phyloP scores from a whole-genome alignment of 2,113 vertebrate species.

The Meleagris gallopavo region DNA sequence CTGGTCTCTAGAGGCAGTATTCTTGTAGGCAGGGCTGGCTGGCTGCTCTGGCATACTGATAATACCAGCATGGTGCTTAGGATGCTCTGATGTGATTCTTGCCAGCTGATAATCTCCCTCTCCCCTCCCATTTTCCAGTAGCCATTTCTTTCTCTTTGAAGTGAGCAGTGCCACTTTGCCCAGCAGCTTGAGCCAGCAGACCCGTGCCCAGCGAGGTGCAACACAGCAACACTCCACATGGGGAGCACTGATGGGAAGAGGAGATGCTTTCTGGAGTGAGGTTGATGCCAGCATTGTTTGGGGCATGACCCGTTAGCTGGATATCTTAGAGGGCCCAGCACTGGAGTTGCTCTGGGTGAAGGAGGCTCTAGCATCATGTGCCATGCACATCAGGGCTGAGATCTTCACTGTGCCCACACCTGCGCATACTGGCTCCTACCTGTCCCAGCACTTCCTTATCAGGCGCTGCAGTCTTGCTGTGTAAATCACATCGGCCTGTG shows the following conservation, averaged over 20 bases:
- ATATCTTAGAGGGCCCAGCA: background rate
- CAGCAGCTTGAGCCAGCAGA: background rate
- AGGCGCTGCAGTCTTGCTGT: constrained; percentile 27
- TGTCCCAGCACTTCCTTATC: constrained; percentile 43
- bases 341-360: background rate
- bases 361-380: background rate
- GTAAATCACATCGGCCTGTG: background rate
- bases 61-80: background rate
- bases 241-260: background rate
- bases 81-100: background rate
- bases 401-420: constrained; percentile 33
- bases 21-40: background rate
- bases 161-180: background rate
- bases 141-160: constrained; percentile 5
- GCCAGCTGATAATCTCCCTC: background rate
- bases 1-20: background rate
- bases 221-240: background rate
- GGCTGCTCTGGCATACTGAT: background rate
- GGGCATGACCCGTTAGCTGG: background rate
- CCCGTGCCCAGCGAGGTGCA: background rate
- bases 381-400: background rate
- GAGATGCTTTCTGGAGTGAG: constrained; percentile 31
- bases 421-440: constrained; percentile 46
- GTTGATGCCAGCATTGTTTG: background rate
- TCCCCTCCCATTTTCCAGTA: background rate